Evolutionary conservation across 2,113 vertebrate species (phyloP).

Genomic region (Empidonax alnorum): DNA sequence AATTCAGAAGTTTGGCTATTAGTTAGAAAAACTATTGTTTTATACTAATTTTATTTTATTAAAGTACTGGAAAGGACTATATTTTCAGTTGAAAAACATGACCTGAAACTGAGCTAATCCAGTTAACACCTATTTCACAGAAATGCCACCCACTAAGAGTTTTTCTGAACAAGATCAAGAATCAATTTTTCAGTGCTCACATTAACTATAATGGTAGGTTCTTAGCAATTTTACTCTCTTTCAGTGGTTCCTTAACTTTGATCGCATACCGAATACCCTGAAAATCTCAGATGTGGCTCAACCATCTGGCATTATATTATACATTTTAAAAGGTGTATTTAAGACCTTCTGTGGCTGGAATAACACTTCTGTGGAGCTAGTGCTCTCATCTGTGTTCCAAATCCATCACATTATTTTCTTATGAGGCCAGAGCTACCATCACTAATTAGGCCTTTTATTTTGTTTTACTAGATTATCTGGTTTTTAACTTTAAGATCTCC

Average conservation of each 20-base stretch:
- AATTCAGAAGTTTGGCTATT: background rate
- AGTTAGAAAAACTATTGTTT: slow-evolving; percentile 9
- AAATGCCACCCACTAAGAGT: slow-evolving; percentile 29
- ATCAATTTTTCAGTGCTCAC: background rate
- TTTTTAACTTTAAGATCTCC: slow-evolving; percentile 54
- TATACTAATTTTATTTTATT: slow-evolving; percentile 17
- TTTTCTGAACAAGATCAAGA: slow-evolving; percentile 35
- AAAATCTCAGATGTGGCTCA: slow-evolving; percentile 46
- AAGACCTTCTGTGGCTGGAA: slow-evolving; percentile 55
- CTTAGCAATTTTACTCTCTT: slow-evolving; percentile 12
- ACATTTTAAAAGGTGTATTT: slow-evolving; percentile 55
- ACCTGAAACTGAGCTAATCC: slow-evolving; percentile 7
- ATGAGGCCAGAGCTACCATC: slow-evolving; percentile 34
- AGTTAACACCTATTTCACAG: slow-evolving; percentile 48
- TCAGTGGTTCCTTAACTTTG: slow-evolving; percentile 28
- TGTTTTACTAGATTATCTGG: slow-evolving; percentile 65
- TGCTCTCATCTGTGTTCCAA: slow-evolving; percentile 60
- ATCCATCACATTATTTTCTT: slow-evolving; percentile 59
- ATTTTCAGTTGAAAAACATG: slow-evolving; percentile 7
- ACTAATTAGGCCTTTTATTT: slow-evolving; percentile 63
- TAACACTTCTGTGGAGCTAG: slow-evolving; percentile 49
- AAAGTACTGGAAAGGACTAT: background rate
- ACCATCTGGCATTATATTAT: slow-evolving; percentile 48
- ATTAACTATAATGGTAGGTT: slow-evolving; percentile 1
- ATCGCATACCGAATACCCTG: background rate